Percentiles rank a stretch among this genome's conserved stretches.
Conservation (phyloP, 1,140 invertebrate species). For the Bactericera cockerelli region DNA sequence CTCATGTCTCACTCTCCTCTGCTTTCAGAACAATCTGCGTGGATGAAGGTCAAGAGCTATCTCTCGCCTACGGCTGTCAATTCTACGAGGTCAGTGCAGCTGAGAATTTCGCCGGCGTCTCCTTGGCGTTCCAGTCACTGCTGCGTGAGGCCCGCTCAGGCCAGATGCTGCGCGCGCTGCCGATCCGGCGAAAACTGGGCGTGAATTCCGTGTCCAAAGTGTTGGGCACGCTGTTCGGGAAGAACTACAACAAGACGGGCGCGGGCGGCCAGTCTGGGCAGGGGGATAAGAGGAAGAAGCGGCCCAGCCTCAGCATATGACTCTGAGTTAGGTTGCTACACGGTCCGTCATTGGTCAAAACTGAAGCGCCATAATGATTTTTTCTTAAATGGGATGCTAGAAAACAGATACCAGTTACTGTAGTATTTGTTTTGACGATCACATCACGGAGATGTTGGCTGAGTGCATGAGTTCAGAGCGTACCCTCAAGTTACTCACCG, state of each 20-base stretch:
- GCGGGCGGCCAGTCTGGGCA: too few relatives aligned
- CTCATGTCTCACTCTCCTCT: neutral
- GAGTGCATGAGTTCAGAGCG: too few relatives aligned
- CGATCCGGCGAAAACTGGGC: constrained; percentile 51
- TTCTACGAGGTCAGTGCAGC: constrained; percentile 76
- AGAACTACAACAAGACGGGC: constrained; percentile 40
- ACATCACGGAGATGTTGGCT: too few relatives aligned
- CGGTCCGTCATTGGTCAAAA: too few relatives aligned
- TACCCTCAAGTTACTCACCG: too few relatives aligned
- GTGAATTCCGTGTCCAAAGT: constrained; percentile 64
- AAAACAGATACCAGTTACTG: too few relatives aligned
- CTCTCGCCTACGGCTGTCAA: constrained; percentile 58
- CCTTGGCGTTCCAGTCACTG: constrained; percentile 63
- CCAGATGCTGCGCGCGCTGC: constrained; percentile 49
- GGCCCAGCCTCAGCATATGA: constrained; percentile 55
- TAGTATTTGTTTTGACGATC: too few relatives aligned
- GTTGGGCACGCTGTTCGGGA: constrained; percentile 60
- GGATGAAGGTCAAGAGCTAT: constrained; percentile 63
- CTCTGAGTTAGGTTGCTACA: too few relatives aligned
- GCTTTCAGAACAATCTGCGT: constrained; percentile 43
- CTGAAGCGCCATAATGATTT: too few relatives aligned
- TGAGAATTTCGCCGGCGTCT: constrained; percentile 59
- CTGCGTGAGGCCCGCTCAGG: constrained; percentile 52
- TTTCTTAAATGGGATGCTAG: too few relatives aligned
- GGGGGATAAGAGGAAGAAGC: constrained; percentile 44